phyloP scores from a whole-genome alignment of 2,888 invertebrate species.

The Auanema sp. region DNA sequence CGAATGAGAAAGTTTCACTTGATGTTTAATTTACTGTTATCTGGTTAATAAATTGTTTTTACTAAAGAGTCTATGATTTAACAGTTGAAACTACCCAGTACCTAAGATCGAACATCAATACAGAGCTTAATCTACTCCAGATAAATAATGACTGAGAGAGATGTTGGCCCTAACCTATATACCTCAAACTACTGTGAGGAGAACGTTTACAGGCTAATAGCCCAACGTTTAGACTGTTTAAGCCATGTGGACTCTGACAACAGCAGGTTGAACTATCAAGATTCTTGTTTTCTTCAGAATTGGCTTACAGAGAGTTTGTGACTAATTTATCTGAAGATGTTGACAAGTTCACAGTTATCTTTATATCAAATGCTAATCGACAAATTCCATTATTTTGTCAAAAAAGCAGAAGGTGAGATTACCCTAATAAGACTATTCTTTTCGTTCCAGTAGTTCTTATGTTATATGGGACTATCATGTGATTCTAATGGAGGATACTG shows the following conservation, averaged over 20 bases:
- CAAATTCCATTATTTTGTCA: conserved; percentile 31
- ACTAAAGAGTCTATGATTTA: too few relatives aligned
- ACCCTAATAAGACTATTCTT: neutral
- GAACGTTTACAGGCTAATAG: conserved; percentile 31
- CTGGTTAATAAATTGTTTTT: too few relatives aligned
- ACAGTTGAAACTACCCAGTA: neutral
- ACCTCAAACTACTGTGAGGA: conserved; percentile 43
- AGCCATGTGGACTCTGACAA: neutral
- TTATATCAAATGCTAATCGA: conserved; percentile 33
- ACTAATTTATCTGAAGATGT: neutral
- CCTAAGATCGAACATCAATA: neutral
- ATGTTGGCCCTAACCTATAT: conserved; percentile 16
- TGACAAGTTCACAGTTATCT: conserved; percentile 23
- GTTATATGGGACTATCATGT: conserved; percentile 52
- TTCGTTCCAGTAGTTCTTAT: conserved; percentile 14
- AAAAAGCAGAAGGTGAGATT: conserved; percentile 13
- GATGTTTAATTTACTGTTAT: conserved; percentile 28
- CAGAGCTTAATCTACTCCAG: neutral
- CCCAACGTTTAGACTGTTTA: neutral
- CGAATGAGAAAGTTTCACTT: conserved; percentile 21
- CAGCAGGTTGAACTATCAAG: too few relatives aligned
- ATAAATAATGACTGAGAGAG: neutral
- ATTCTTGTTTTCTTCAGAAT: too few relatives aligned
- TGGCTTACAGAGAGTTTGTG: neutral
- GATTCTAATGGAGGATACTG: conserved; percentile 22